These are phyloP conservation scores for Ceryle rudis DNA, from an alignment of 2,797 vertebrate species.

Conservation along the genomic window DNA sequence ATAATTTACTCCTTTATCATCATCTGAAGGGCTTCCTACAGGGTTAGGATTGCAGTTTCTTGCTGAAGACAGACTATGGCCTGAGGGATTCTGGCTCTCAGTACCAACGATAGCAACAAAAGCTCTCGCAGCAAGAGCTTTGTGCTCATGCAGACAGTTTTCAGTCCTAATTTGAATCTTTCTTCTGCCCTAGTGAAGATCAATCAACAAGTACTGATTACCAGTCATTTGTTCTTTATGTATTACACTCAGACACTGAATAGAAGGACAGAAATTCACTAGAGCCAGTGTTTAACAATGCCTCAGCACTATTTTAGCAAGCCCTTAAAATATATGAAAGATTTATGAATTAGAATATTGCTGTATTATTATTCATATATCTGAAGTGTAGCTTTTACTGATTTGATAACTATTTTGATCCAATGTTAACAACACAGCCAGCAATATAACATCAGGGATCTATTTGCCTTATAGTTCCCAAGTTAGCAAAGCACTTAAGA, in stretches of 20 bases:
- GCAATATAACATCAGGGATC: not conserved
- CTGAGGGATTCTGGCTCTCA: not conserved
- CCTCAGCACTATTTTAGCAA: not conserved
- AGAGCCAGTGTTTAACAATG: not conserved
- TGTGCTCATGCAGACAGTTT: not conserved
- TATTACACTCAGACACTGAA: not conserved
- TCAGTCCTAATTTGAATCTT: not conserved
- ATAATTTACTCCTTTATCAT: not conserved
- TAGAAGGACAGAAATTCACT: not conserved
- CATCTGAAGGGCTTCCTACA: not conserved
- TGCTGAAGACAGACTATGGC: not conserved
- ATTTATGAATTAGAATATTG: not conserved
- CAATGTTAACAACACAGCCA: not conserved
- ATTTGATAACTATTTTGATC: not conserved
- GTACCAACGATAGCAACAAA: not conserved
- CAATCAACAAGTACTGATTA: not conserved
- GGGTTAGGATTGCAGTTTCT: not conserved
- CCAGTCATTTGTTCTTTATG: not conserved
- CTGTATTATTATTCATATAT: not conserved
- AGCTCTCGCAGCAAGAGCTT: not conserved
- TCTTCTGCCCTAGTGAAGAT: not conserved
- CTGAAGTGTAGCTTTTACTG: not conserved
- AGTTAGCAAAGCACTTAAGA: not conserved
- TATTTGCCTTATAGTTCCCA: not conserved
- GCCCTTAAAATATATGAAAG: not conserved